phyloP scores from a whole-genome alignment of 2,113 vertebrate genomes.

The Axis porcinus region DNA sequence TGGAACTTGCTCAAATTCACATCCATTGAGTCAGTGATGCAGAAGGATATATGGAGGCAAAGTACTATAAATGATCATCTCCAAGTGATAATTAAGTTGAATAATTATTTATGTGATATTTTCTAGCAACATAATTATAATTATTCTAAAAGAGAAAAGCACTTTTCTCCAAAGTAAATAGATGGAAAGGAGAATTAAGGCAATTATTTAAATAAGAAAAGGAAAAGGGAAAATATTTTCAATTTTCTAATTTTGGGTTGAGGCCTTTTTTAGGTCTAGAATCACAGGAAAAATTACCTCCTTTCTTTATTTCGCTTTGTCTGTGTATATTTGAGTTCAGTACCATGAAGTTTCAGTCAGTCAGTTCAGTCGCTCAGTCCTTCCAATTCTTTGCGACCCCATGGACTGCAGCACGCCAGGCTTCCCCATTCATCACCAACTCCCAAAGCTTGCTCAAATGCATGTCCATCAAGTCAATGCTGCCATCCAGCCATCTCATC shows the following conservation, averaged over 20 bases:
- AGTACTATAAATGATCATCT: background rate
- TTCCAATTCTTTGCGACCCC: fast-evolving
- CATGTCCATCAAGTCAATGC: background rate
- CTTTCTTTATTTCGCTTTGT: background rate
- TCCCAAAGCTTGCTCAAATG: background rate
- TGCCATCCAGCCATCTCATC: background rate
- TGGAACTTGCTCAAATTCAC: background rate
- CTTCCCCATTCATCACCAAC: background rate
- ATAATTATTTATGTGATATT: background rate
- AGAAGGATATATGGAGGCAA: background rate
- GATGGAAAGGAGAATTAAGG: background rate
- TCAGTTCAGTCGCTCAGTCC: background rate
- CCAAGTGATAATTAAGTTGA: background rate
- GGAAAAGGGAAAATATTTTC: background rate
- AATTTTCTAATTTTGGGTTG: background rate
- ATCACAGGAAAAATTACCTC: background rate
- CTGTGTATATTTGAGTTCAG: background rate
- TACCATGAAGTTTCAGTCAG: background rate
- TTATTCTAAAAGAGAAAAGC: background rate
- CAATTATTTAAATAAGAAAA: background rate
- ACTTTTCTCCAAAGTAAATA: background rate
- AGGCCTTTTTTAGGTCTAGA: background rate
- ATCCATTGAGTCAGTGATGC: background rate
- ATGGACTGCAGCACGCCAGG: background rate
- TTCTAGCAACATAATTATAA: background rate